These are phyloP conservation scores for Automeris io DNA, from an alignment of 2,888 invertebrate species.

Conservation along the genomic window DNA sequence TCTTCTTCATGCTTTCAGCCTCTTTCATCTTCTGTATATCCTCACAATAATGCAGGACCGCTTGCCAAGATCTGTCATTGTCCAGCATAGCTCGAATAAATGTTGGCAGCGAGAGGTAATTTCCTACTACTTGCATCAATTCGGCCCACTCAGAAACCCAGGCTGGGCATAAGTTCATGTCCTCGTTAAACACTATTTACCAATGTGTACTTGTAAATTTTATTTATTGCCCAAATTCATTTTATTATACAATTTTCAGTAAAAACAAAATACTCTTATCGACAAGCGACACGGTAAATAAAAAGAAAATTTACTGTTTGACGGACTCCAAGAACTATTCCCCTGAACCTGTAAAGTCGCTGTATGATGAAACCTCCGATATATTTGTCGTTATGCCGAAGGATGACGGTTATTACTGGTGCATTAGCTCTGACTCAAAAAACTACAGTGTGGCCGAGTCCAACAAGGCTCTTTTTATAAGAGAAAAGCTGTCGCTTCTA, in stretches of 20 bases:
- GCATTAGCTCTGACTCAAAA: slow-evolving; percentile 42
- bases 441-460: slow-evolving; percentile 41
- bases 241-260: slow-evolving; percentile 27
- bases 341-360: slow-evolving; percentile 37
- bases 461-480: slow-evolving; percentile 45
- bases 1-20: too few species aligned
- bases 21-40: too few species aligned
- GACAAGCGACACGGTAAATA: slow-evolving; percentile 31
- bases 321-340: slow-evolving; percentile 50
- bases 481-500: slow-evolving; percentile 36
- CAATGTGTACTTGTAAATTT: too few species aligned
- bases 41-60: too few species aligned
- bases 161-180: too few species aligned
- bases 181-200: too few species aligned
- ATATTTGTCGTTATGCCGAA: slow-evolving; percentile 35
- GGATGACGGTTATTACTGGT: slow-evolving; percentile 66
- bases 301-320: slow-evolving; percentile 47
- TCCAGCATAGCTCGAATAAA: too few species aligned
- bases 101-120: too few species aligned
- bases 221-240: too few species aligned
- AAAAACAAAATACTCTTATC: slow-evolving; percentile 40
- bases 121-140: too few species aligned
- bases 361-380: slow-evolving; percentile 24
- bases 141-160: too few species aligned
- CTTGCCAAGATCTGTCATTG: too few species aligned